These are phyloP conservation scores for Lycopodina hypogea DNA, from an alignment of 37 sponge, comb jelly and placozoan genomes.

Conservation along the genomic window DNA sequence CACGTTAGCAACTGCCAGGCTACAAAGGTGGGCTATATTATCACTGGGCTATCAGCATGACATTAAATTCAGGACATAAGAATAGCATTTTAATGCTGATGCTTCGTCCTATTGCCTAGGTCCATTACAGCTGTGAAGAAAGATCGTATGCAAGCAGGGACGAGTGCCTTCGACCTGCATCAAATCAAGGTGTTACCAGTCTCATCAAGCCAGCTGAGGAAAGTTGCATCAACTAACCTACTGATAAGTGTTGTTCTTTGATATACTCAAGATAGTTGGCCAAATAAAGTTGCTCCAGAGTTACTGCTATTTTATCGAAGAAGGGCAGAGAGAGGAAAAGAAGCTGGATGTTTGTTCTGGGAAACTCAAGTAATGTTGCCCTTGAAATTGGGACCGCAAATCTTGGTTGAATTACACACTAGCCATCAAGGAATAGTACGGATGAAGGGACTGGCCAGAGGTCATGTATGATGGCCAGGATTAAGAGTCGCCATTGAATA, in stretches of 20 bases:
- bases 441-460: constrained; percentile 34
- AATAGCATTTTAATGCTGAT: constrained; percentile 1
- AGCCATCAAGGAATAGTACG: constrained; percentile 16
- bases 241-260: background rate
- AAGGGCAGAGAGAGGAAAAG: constrained; percentile 22
- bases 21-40: too few relatives aligned
- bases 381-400: background rate
- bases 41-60: too few relatives aligned
- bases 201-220: too few relatives aligned
- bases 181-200: constrained; percentile 17
- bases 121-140: background rate
- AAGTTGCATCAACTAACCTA: constrained; percentile 8
- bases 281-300: background rate
- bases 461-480: constrained; percentile 34
- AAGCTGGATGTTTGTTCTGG: constrained; percentile 43
- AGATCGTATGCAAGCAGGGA: background rate
- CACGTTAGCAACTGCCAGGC: too few relatives aligned
- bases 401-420: background rate
- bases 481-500: constrained; percentile 14
- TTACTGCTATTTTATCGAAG: constrained; percentile 11
- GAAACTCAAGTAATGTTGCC: constrained; percentile 48
- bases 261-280: constrained; percentile 24
- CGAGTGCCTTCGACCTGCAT: background rate
- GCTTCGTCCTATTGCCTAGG: constrained; percentile 1
- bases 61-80: background rate